Conservation (phyloP, 2,888 invertebrate species). For the Hyalella azteca region DNA sequence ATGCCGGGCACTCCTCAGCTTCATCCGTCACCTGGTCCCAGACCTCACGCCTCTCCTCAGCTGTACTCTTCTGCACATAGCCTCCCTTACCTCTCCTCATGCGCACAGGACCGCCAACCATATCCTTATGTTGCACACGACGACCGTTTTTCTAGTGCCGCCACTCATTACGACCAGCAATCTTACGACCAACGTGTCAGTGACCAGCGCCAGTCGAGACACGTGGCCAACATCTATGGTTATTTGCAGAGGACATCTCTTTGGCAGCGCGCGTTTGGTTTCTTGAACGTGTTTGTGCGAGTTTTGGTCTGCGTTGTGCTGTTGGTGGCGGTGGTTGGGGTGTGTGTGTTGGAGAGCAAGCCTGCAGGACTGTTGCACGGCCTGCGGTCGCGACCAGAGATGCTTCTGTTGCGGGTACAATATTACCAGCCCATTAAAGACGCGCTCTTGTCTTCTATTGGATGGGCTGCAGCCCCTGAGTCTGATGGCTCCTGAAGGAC, state of each 20-base stretch:
- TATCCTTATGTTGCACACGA: not conserved
- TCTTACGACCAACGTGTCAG: too few relatives aligned
- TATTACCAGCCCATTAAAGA: conserved; percentile 56
- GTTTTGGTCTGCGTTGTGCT: conserved; percentile 52
- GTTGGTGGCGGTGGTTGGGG: conserved; percentile 44
- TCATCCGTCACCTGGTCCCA: too few relatives aligned
- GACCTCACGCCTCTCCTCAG: not conserved
- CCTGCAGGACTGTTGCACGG: conserved; percentile 40
- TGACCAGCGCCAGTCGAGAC: too few relatives aligned
- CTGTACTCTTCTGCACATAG: conserved; percentile 9
- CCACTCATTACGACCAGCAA: not conserved
- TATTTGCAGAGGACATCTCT: not conserved
- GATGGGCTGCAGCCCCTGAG: not conserved
- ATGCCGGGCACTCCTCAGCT: not conserved
- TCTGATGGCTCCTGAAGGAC: not conserved
- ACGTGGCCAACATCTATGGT: too few relatives aligned
- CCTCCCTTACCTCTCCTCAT: not conserved
- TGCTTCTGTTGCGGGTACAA: conserved; percentile 55
- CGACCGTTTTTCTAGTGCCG: not conserved
- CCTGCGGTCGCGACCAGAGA: conserved; percentile 47
- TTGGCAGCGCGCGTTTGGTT: conserved; percentile 27
- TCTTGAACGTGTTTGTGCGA: conserved; percentile 52
- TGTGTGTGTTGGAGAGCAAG: conserved; percentile 53
- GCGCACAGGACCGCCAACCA: not conserved
- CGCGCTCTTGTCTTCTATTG: not conserved